phyloP scores from a whole-genome alignment of 2,888 invertebrate species.

The Agapostemon virescens region DNA sequence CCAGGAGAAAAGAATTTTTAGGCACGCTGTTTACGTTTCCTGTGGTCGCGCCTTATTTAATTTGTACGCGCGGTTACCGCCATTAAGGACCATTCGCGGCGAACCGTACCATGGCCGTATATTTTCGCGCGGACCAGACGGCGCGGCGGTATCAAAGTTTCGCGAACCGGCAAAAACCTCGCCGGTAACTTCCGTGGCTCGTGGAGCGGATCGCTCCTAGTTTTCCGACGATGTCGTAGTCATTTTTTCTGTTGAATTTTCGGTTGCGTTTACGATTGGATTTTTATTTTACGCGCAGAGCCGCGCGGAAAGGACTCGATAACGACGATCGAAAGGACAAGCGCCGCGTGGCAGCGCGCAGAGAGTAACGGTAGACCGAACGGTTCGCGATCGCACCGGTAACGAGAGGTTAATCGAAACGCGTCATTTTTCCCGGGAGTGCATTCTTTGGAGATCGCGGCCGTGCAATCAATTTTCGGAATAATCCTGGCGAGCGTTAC shows the following conservation, averaged over 20 bases:
- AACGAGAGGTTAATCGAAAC: slow-evolving; percentile 19
- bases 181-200: not conserved
- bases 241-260: not conserved
- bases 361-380: not conserved
- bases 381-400: not conserved
- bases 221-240: not conserved
- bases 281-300: not conserved
- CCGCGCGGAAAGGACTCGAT: no score
- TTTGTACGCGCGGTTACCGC: slow-evolving; percentile 32
- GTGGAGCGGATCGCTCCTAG: not conserved
- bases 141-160: slow-evolving; percentile 29
- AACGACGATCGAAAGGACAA: not conserved
- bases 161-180: not conserved
- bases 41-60: slow-evolving; percentile 55
- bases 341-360: not conserved
- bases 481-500: slow-evolving; percentile 63
- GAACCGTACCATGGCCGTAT: slow-evolving; percentile 36
- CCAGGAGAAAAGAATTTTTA: slow-evolving; percentile 58
- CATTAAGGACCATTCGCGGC: slow-evolving; percentile 51
- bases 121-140: not conserved
- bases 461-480: slow-evolving; percentile 53
- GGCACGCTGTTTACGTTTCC: slow-evolving; percentile 49
- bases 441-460: slow-evolving; percentile 41
- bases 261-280: not conserved
- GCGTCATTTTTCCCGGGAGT: slow-evolving; percentile 23